phyloP scores from a whole-genome alignment of 2,888 invertebrate species.

The Lamellibrachia columna region DNA sequence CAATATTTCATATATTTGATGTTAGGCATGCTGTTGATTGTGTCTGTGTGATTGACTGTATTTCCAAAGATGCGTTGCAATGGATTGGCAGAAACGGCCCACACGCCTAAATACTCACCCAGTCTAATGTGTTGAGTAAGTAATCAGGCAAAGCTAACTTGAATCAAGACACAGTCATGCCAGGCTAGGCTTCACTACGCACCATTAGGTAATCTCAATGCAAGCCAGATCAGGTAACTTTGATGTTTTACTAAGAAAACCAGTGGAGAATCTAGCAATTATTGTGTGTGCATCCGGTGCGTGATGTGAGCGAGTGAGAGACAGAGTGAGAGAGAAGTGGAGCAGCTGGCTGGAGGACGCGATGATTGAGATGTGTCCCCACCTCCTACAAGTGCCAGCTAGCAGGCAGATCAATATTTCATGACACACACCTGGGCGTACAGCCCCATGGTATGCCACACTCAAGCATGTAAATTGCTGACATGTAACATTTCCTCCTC shows the following conservation, averaged over 20 bases:
- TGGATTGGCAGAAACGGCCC: neutral
- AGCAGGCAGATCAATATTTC: neutral
- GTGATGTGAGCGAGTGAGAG: no score
- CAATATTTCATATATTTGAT: no score
- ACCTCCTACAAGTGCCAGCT: neutral
- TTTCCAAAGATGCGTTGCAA: neutral
- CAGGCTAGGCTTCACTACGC: neutral
- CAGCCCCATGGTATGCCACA: neutral
- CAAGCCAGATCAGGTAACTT: neutral
- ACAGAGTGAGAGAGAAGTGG: neutral
- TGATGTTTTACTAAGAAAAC: neutral
- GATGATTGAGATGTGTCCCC: neutral
- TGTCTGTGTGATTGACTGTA: neutral
- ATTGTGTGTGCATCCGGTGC: no score
- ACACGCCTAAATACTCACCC: neutral
- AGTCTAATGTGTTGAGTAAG: neutral
- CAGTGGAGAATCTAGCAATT: neutral
- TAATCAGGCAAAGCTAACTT: neutral
- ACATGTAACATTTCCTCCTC: neutral
- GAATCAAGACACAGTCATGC: neutral
- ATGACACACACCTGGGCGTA: neutral
- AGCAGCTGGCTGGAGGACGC: neutral
- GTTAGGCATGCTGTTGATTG: no score
- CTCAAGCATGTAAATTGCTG: neutral
- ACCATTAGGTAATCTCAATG: neutral